phyloP scores from a whole-genome alignment of 2,113 vertebrate species.

The Podiceps cristatus region DNA sequence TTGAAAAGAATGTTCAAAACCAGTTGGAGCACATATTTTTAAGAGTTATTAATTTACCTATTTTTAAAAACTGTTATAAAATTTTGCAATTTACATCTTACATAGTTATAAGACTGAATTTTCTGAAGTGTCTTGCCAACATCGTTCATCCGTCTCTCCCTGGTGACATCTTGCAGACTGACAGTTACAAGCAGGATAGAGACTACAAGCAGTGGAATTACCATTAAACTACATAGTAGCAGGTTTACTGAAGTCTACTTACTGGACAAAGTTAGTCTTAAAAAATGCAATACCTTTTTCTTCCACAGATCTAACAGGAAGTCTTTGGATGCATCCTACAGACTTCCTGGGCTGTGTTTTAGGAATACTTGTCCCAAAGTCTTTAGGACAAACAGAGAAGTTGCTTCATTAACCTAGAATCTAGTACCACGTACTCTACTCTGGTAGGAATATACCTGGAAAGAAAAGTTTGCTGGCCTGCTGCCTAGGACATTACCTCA shows the following conservation, averaged over 20 bases:
- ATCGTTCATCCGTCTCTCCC: neutral
- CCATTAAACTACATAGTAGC: neutral
- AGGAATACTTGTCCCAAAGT: neutral
- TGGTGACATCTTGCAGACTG: neutral
- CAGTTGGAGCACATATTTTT: neutral
- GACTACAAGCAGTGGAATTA: neutral
- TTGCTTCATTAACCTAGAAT: neutral
- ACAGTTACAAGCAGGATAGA: neutral
- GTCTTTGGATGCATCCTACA: neutral
- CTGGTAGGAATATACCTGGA: neutral
- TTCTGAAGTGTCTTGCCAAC: neutral
- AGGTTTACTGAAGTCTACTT: neutral
- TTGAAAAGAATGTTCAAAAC: neutral
- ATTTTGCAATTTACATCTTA: neutral
- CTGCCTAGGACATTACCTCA: constrained; percentile 82
- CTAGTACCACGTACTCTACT: neutral
- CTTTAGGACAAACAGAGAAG: neutral
- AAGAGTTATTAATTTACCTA: neutral
- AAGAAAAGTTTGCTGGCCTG: neutral
- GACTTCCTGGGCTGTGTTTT: neutral
- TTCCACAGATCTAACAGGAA: neutral
- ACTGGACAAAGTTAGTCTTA: neutral
- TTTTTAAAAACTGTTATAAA: neutral
- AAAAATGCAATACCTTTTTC: neutral
- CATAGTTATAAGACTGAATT: neutral